A percentile compares a stretch with the other conserved stretches of the same genome.
These are phyloP conservation scores for Perdix hodgsoniae DNA, from an alignment of 2,797 vertebrate genomes.

Conservation along the genomic window DNA sequence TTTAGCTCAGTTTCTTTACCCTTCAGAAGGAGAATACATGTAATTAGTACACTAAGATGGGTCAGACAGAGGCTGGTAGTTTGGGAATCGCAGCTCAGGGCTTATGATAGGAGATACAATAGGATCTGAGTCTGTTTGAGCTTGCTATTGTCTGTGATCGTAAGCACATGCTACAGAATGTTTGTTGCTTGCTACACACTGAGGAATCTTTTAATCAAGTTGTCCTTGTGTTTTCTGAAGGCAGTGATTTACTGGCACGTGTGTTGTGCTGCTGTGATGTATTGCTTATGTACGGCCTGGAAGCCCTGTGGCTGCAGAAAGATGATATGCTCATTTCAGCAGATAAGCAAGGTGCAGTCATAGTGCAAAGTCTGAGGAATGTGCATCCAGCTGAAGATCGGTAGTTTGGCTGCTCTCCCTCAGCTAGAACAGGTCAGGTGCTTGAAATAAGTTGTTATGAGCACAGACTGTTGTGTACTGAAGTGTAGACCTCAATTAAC, in stretches of 20 bases:
- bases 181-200: neutral
- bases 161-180: neutral
- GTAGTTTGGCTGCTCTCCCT: neutral
- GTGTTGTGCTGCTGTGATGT: neutral
- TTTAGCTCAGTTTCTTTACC: neutral
- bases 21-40: neutral
- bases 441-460: neutral
- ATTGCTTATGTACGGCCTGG: neutral
- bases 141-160: neutral
- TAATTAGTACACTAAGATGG: neutral
- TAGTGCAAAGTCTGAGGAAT: neutral
- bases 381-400: neutral
- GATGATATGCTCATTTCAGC: neutral
- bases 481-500: slow-evolving; percentile 24
- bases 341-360: neutral
- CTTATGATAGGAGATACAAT: neutral
- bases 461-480: neutral
- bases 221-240: neutral
- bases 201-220: neutral
- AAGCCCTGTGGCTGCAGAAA: neutral
- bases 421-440: neutral
- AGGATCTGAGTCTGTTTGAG: neutral
- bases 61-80: neutral
- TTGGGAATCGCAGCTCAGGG: neutral
- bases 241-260: neutral